Evolutionary conservation across 2,797 vertebrate species (phyloP).

Genomic region (Enoplosus armatus): DNA sequence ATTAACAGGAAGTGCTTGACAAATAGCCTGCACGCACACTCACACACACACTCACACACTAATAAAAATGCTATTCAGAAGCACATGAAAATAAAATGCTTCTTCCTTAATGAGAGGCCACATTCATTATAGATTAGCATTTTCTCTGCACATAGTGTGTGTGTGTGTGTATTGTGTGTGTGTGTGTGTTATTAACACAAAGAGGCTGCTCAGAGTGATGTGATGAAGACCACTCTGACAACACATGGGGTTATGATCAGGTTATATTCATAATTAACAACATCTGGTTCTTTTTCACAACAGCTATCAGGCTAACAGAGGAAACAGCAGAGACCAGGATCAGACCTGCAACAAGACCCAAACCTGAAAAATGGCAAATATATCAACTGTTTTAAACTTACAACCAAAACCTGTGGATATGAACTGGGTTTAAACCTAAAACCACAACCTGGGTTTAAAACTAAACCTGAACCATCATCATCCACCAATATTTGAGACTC

Average conservation of each 20-base stretch:
- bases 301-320: background rate
- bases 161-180: conserved; percentile 5
- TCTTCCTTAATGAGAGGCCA: conserved; percentile 22
- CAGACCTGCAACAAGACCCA: no score
- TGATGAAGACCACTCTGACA: conserved; percentile 16
- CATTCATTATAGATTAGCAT: conserved; percentile 48
- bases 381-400: no score
- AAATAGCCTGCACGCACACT: background rate
- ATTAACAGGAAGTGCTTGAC: conserved; percentile 14
- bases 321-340: no score
- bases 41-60: conserved; percentile 2
- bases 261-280: conserved; percentile 29
- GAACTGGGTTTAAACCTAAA: no score
- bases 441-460: no score
- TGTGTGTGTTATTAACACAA: background rate
- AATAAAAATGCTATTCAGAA: conserved; percentile 3
- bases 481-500: no score
- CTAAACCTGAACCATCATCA: no score
- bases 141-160: background rate
- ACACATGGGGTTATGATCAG: background rate
- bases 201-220: conserved; percentile 1
- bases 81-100: conserved; percentile 8
- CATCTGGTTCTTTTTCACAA: conserved; percentile 12
- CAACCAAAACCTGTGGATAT: no score
- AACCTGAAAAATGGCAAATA: no score